Base-by-base conservation (phyloP, 2,113 vertebrate species). In the Pongo abelii region DNA sequence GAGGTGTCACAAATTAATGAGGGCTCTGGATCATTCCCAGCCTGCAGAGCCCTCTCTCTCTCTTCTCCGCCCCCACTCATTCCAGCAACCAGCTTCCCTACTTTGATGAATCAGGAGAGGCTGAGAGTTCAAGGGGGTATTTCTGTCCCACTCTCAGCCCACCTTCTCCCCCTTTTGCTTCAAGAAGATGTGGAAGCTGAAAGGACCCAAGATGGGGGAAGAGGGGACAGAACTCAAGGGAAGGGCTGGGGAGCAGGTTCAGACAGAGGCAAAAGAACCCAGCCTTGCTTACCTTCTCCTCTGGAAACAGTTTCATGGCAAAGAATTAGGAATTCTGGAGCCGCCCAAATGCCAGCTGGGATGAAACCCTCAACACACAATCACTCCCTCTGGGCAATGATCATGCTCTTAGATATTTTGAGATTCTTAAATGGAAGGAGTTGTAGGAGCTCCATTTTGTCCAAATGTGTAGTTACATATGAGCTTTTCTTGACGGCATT, bases 1-100 rank as follows among this genome's bases (percentile, higher is more conserved):
- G 97, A 93, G 88, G 80, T 97, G 92, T 93, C 87, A 94, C 97
- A 92, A 90, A 23, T 96, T 98, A 98, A 98, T 5, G 77, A 97
- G 95, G 57, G 88, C 59, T 80, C 74, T 96, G 91, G 70, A 78
- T 94, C 57, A 86, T 97, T 96, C 96, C 84, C 90, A 96, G 78
- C 84, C 89, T 84, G 32, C 43, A 35, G 67, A 78, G 38, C n/a
- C 8, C 84, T 48, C 64, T 94, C 88, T 87, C 50, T 89, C 79
- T 43, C 78, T 74, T 81, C 85, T 84, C 92, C 46, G 2, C 84
- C 75, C 88, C 97, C 25, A 85, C 88, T 81, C 69, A 20, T 32
- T 64, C 84, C 27, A 89, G 46, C 70, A 79, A 85, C 75, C 72
- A 84, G 52, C 50, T 50, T 30, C 32, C 80, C 61, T 20, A 0